These are phyloP conservation scores for Pseudomugil tenellus DNA, from an alignment of 2,797 vertebrate genomes.

Conservation along the genomic window DNA sequence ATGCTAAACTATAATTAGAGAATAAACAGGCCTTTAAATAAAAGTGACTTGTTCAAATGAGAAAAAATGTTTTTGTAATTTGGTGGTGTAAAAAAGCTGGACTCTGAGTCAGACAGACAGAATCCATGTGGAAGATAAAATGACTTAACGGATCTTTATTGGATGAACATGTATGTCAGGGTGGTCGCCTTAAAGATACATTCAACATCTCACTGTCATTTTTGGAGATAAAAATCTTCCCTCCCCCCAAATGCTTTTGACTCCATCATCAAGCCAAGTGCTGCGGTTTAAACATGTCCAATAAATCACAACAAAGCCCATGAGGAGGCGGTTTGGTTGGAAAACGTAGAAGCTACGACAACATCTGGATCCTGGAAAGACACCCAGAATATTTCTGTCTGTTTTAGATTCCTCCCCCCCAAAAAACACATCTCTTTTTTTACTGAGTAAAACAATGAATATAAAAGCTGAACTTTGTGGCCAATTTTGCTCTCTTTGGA, in stretches of 20 bases:
- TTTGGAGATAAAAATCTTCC: conserved; percentile 76
- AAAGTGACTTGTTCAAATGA: conserved; percentile 70
- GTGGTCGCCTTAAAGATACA: conserved; percentile 82
- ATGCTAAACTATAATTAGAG: conserved; percentile 61
- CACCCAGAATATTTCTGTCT: conserved; percentile 56
- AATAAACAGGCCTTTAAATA: conserved; percentile 70
- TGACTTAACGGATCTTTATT: conserved; percentile 87
- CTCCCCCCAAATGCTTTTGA: conserved; percentile 62
- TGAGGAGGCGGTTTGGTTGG: conserved; percentile 62
- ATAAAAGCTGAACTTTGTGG: conserved; percentile 75
- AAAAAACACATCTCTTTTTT: conserved; percentile 41
- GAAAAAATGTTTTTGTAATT: conserved; percentile 44
- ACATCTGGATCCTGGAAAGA: conserved; percentile 40
- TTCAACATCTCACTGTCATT: conserved; percentile 85
- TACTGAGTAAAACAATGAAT: conserved; percentile 57
- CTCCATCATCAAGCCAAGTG: conserved; percentile 82
- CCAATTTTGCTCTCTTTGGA: conserved; percentile 83
- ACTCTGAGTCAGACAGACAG: conserved; percentile 61
- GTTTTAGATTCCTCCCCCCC: conserved; percentile 42
- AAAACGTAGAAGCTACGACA: conserved; percentile 55
- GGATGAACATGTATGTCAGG: conserved; percentile 84
- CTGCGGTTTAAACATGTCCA: conserved; percentile 80
- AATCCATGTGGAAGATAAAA: conserved; percentile 62
- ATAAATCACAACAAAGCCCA: conserved; percentile 64
- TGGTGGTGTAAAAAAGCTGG: conserved; percentile 15